Evolutionary conservation across 1,140 invertebrate species (phyloP).

Genomic region (Drosophila yakuba): DNA sequence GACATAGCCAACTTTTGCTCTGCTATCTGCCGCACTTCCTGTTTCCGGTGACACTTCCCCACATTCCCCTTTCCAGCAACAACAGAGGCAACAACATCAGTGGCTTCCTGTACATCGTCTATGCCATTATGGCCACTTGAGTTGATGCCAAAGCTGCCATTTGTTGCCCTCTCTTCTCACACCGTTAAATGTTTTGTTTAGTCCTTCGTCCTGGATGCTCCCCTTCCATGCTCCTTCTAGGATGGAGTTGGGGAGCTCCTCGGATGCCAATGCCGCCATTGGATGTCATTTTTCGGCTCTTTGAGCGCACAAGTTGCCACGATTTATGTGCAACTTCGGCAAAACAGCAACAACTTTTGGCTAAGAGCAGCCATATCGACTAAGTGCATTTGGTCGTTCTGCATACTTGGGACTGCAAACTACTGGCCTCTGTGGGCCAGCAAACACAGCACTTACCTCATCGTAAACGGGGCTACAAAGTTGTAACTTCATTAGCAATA

Average conservation of each 20-base stretch:
- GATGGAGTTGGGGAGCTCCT: not conserved
- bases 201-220: not conserved
- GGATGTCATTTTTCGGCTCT: constrained; percentile 65
- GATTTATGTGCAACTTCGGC: constrained; percentile 56
- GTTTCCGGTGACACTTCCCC: constrained; percentile 79
- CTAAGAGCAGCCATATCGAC: constrained; percentile 32
- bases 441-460: not conserved
- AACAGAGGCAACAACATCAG: constrained; percentile 40
- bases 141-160: constrained; percentile 69
- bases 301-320: constrained; percentile 68
- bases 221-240: not conserved
- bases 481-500: not conserved
- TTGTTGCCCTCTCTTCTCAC: constrained; percentile 43
- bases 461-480: not conserved
- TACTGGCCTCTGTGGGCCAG: not conserved
- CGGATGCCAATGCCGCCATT: constrained; percentile 20
- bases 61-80: constrained; percentile 17
- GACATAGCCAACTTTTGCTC: constrained; percentile 60
- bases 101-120: constrained; percentile 76
- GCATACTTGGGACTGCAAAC: constrained; percentile 60
- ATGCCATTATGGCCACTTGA: constrained; percentile 81
- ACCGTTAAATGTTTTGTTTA: constrained; percentile 66
- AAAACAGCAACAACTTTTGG: constrained; percentile 15
- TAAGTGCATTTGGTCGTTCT: constrained; percentile 73
- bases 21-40: constrained; percentile 81